These are phyloP conservation scores for Asobara japonica DNA, from an alignment of 1,140 invertebrate genomes.

Conservation along the genomic window DNA sequence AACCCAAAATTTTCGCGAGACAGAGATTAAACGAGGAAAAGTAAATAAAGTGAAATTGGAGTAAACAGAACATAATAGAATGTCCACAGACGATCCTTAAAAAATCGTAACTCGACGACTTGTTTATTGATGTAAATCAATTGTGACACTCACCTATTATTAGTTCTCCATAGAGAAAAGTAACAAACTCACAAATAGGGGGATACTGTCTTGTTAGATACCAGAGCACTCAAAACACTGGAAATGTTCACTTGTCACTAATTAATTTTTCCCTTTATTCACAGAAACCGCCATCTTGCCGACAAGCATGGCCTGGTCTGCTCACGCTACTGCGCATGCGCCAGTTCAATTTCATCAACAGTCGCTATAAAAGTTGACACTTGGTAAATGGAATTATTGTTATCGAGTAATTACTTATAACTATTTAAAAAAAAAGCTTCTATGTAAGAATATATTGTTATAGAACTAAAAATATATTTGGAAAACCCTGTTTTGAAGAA, in stretches of 20 bases:
- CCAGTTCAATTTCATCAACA: background rate
- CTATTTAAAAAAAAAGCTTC: no score
- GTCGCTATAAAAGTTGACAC: background rate
- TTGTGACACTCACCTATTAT: conserved; percentile 16
- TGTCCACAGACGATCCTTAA: background rate
- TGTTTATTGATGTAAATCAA: background rate
- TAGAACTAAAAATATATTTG: no score
- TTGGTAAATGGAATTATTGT: no score
- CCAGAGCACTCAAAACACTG: conserved; percentile 28
- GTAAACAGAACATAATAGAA: background rate
- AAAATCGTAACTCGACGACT: background rate
- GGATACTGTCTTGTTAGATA: conserved; percentile 7
- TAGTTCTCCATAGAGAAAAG: background rate
- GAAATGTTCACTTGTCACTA: conserved; percentile 32
- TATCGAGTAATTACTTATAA: no score
- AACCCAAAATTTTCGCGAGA: background rate
- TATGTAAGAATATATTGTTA: no score
- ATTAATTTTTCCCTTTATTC: conserved; percentile 28
- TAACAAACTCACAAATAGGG: background rate
- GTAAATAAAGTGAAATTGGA: background rate
- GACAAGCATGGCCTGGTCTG: conserved; percentile 27
- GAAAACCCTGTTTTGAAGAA: no score
- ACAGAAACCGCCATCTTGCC: conserved; percentile 31
- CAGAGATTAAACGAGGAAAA: background rate
- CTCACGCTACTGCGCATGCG: background rate